Conservation (phyloP, 2,797 vertebrate species). For the Amniataba percoides region DNA sequence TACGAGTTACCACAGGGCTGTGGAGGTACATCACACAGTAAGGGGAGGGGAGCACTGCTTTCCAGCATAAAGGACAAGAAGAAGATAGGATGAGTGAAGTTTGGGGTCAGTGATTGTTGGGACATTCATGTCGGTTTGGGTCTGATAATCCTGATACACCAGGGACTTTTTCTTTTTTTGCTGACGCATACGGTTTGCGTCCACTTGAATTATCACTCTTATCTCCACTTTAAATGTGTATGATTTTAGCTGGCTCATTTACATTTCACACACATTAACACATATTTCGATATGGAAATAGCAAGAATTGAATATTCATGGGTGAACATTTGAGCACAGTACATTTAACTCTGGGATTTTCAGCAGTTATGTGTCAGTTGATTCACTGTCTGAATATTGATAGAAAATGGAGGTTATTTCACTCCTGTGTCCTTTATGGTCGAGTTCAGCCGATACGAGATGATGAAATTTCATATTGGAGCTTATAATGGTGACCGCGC, state of each 20-base stretch:
- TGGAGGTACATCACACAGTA: not conserved
- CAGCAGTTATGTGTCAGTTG: slow-evolving; percentile 17
- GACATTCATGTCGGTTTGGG: not conserved
- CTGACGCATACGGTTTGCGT: slow-evolving; percentile 20
- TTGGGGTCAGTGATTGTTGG: not conserved
- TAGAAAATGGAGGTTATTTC: slow-evolving; percentile 47
- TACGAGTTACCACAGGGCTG: not conserved
- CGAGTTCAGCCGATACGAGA: slow-evolving; percentile 54
- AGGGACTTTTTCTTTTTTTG: slow-evolving; percentile 22
- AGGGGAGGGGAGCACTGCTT: not conserved
- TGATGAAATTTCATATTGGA: slow-evolving; percentile 65
- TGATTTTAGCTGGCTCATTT: slow-evolving; percentile 45
- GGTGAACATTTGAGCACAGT: slow-evolving; percentile 35
- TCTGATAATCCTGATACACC: slow-evolving; percentile 14
- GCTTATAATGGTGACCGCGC: slow-evolving; percentile 44
- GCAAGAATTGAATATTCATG: slow-evolving; percentile 10
- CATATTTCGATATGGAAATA: slow-evolving; percentile 30
- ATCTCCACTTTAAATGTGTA: slow-evolving; percentile 19
- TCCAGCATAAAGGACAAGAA: not conserved
- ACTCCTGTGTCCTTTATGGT: slow-evolving; percentile 61
- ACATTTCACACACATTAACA: slow-evolving; percentile 34
- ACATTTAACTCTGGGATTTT: slow-evolving; percentile 47
- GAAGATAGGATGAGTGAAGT: not conserved
- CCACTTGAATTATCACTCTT: slow-evolving; percentile 17
- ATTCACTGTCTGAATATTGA: slow-evolving; percentile 55